Base-by-base conservation (phyloP, 1,140 invertebrate species). In the Lineus longissimus region DNA sequence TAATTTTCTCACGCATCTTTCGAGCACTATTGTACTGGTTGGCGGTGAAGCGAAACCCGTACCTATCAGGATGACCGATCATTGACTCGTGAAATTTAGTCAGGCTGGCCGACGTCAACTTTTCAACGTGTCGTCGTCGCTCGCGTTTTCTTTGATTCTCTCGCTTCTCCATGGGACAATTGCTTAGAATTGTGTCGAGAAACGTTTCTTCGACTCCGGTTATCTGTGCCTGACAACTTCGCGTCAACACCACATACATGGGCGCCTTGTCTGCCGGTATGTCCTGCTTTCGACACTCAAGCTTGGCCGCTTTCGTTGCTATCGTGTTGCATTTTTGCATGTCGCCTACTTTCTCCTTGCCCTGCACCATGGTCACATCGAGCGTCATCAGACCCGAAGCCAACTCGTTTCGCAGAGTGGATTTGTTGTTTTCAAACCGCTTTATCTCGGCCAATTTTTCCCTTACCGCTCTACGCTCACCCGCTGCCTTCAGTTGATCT, bases 261-360 rank as follows among this genome's bases (percentile, higher is more conserved):
- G 47, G 47, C 4, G 47, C 47, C 47, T 51, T 51, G 47, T 51
- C 47, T 4, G n/a, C 9, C 19, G 47, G 47, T n/a, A 51, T 23
- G 25, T 51, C 25, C n/a, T 51, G n/a, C 47, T 51, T 51, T n/a
- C 25, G n/a, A 51, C 47, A 51, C n/a, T 51, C 47, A 6, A 23
- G n/a, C 9, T 6, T 6, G 6, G 47, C 47, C 4, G 47, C 47
- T n/a, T 51, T 51, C 6, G 6, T 7, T n/a, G 47, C 47, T 9
- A n/a, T 27, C n/a, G 47, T 51, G n/a, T 51, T 51, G 4, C n/a
- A 4, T 51, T 51, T 51, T n/a, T 51, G 19, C 47, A 51, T 51
- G 25, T 51, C 47, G 4, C 47, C 47, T 6, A 51, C 47, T 51
- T 51, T 51, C n/a, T 51, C 47, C n/a, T 51, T 51, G 6, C 47